Evolutionary conservation across 1,140 invertebrate species (phyloP).

Genomic region (Polyergus mexicanus): DNA sequence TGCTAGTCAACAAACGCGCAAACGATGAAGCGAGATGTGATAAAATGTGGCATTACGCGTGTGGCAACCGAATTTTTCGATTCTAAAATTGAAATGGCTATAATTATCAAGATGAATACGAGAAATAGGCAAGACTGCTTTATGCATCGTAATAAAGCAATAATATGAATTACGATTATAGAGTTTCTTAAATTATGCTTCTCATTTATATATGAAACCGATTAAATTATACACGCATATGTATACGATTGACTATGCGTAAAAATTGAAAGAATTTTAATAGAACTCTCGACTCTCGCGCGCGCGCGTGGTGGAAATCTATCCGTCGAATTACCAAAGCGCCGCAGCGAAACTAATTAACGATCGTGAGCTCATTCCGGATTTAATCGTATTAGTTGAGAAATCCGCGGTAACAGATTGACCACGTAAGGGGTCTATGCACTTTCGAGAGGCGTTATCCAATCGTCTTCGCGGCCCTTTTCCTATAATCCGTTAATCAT

Average conservation of each 20-base stretch:
- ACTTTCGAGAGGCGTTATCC: slow-evolving; percentile 58
- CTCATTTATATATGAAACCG: slow-evolving; percentile 15
- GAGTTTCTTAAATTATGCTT: slow-evolving; percentile 54
- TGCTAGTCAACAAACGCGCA: background rate
- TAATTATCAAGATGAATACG: background rate
- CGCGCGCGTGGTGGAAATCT: background rate
- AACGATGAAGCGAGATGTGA: slow-evolving; percentile 15
- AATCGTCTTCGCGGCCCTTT: slow-evolving; percentile 55
- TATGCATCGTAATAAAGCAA: background rate
- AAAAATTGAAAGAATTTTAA: slow-evolving; percentile 64
- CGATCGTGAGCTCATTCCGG: slow-evolving; percentile 43
- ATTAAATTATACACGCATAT: background rate
- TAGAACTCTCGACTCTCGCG: slow-evolving; percentile 42
- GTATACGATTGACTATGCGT: slow-evolving; percentile 3
- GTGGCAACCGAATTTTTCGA: slow-evolving; percentile 29
- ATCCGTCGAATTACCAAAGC: slow-evolving; percentile 63
- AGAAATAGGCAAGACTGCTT: background rate
- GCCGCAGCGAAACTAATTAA: slow-evolving; percentile 51
- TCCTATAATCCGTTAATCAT: slow-evolving; percentile 70
- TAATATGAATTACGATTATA: background rate
- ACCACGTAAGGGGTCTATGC: background rate
- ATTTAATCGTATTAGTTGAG: slow-evolving; percentile 38
- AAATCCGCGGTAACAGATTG: slow-evolving; percentile 58
- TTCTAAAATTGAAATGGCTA: slow-evolving; percentile 1
- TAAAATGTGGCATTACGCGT: slow-evolving; percentile 1